Evolutionary conservation across 1,140 invertebrate genomes (phyloP), one percentile per base, ranked within the genome.

Genomic region (Forficula auricularia): DNA sequence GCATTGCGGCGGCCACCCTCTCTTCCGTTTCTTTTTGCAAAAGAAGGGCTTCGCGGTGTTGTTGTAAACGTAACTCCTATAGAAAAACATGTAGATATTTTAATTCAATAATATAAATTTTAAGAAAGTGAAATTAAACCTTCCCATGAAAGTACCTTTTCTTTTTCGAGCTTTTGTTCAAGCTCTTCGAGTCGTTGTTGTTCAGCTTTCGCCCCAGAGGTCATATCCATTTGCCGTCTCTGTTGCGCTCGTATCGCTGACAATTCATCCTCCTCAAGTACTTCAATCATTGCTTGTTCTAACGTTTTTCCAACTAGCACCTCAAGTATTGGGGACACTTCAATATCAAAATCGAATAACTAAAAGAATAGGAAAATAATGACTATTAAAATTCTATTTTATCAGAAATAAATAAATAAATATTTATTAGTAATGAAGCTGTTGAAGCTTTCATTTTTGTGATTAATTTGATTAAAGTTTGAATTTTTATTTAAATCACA

Each of bases 271-370:
- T 84, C 80, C 53, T 82, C 77, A 6, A 82, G 64, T 33, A 81
- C 75, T 59, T 94, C 88, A 3, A 82, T 70, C 48, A 92, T 63
- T 9, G 84, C 75, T 62, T 89, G 83, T 55, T 90, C 82, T 31
- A 89, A 68, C 20, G 83, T 87, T 57, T 86, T 85, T 16, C 84
- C 84, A 14, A 91, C 80, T 19, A 94, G 62, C 12, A 82, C 74
- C 59, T 91, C 86, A 39, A 91, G 65, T 32, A 91, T 79, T 6
- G 87, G 84, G 53, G 79, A 76, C 7, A 89, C 84, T 60, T 91
- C 87, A 50, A 73, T 61, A 60, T 92, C 86, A 62, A 87, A 94
- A 62, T 91, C 78, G 60, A 82, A 86, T n/a, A 86, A 62, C 73
- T 78, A 55, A 20, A 54, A 51, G 34, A 52, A 43, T 42, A n/a